Conservation (phyloP, 2,113 vertebrate species). For the Carassius gibelio region DNA sequence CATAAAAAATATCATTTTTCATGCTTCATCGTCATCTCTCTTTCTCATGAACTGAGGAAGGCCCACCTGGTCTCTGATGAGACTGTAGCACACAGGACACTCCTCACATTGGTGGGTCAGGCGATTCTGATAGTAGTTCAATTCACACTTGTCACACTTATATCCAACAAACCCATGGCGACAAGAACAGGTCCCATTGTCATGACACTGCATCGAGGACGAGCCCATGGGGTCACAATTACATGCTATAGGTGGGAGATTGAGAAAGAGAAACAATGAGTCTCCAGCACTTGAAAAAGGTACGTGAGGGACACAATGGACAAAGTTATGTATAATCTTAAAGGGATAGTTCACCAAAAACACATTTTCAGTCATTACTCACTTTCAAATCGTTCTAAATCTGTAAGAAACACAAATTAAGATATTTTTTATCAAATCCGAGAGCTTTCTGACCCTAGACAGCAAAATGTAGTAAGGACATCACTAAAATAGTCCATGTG, state of each 20-base stretch:
- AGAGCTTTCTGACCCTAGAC: no score
- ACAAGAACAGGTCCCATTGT: slow-evolving; percentile 86
- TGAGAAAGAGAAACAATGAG: background rate
- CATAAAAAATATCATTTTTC: background rate
- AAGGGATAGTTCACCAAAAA: no score
- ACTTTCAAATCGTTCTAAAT: no score
- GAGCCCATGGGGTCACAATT: slow-evolving; percentile 90
- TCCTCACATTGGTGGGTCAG: slow-evolving; percentile 79
- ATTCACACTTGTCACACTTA: slow-evolving; percentile 87
- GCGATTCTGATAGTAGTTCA: slow-evolving; percentile 82
- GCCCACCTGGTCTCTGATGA: slow-evolving; percentile 85
- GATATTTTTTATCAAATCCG: no score
- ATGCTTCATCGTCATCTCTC: background rate
- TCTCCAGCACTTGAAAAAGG: background rate
- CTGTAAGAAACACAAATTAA: no score
- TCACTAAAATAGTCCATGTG: no score
- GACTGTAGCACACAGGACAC: slow-evolving; percentile 86
- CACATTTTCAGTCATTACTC: no score
- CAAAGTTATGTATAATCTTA: no score
- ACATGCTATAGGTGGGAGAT: slow-evolving; percentile 76
- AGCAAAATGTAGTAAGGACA: no score
- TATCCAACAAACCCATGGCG: slow-evolving; percentile 83
- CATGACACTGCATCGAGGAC: slow-evolving; percentile 78
- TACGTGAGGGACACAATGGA: background rate
- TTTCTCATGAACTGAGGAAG: background rate